Conservation (phyloP, 2,888 invertebrate genomes). For the Rotaria socialis region DNA sequence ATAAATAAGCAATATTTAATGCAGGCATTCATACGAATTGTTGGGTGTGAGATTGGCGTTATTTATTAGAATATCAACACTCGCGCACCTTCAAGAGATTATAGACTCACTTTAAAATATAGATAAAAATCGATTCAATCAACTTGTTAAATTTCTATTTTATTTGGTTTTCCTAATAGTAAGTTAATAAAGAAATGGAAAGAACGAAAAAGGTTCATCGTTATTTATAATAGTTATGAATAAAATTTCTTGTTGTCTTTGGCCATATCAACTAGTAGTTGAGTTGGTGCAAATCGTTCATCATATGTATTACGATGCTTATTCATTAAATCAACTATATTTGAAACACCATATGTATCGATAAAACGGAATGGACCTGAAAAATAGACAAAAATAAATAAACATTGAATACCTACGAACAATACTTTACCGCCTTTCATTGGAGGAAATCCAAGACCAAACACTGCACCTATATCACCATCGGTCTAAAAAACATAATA, state of each 20-base stretch:
- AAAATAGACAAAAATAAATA: not conserved
- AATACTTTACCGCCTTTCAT: constrained; percentile 72
- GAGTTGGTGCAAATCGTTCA: constrained; percentile 38
- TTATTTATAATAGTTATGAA: not conserved
- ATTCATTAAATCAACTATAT: constrained; percentile 40
- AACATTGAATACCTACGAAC: not conserved
- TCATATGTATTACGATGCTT: constrained; percentile 38
- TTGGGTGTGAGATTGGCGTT: no score
- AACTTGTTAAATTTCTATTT: not conserved
- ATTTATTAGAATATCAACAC: no score
- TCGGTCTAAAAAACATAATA: constrained; percentile 67
- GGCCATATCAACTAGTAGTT: constrained; percentile 43
- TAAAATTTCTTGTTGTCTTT: constrained; percentile 34
- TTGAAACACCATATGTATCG: constrained; percentile 43
- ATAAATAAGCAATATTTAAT: no score
- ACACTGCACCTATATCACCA: constrained; percentile 96
- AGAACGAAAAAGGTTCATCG: not conserved
- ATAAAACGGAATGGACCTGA: constrained; percentile 44
- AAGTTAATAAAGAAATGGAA: not conserved
- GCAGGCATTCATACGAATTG: no score
- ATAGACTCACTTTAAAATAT: no score
- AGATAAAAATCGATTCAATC: no score
- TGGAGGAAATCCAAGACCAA: constrained; percentile 97
- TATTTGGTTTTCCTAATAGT: not conserved
- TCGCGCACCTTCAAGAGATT: no score